Evolutionary conservation across 1,140 invertebrate genomes (phyloP), one percentile per base, ranked within the genome.

Genomic region (Diabrotica undecimpunctata): DNA sequence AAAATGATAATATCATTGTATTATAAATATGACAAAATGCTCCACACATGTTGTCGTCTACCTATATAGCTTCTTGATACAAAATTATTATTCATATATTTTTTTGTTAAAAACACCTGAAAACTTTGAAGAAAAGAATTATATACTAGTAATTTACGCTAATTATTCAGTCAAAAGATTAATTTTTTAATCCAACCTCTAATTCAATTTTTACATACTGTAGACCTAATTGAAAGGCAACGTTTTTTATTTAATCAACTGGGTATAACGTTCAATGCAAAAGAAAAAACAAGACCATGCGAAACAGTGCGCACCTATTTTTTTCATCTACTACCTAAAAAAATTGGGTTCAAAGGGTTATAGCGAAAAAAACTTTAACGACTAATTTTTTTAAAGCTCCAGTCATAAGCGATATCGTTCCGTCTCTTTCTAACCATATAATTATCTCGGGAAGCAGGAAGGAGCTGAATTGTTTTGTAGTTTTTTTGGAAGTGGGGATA

Each of bases 281-380:
- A 57, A 25, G 37, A 65, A 66, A 66, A 66, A 66, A 66, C 57
- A 66, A 66, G 11, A 54, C 11, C 51, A 58, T 58, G 60, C 58
- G 36, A 66, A 66, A 52, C 58, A 52, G 36, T 60, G 35, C 52
- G 36, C 65, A 51, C 52, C 61, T 62, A 51, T 52, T 62, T 66
- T 66, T 66, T 62, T 55, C 41, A 10, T 54, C 54, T 41, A 37
- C 52, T 39, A 51, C 54, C 55, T 9, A 39, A 61, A 66, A 65
- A 66, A 66, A 62, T 54, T 37, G 39, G 58, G 52, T 56, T 36
- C 37, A 66, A 62, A 66, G 65, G 65, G 65, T 62, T 66, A 46
- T 46, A 46, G 46, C 54, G 41, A 66, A 59, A 66, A 61, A 66
- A 66, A 66, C 52, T 53, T 65, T 67, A 68, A 68, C 66, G 66